Evolutionary conservation across 2,113 vertebrate species (phyloP).

Genomic region (Atherinomorus stipes): DNA sequence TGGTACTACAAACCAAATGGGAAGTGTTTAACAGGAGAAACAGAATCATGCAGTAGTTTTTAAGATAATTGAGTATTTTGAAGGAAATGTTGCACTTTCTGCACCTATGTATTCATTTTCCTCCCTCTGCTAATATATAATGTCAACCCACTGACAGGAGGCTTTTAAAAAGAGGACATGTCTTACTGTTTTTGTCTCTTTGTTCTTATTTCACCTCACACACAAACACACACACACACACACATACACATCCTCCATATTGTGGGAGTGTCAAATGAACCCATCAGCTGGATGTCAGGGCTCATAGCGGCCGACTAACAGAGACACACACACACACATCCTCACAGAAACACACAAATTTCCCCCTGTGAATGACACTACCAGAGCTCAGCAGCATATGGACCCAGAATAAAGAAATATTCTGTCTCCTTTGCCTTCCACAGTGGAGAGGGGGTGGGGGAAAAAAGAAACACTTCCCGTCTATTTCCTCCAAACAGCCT

Average conservation of each 20-base stretch:
- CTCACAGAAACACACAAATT: constrained; percentile 30
- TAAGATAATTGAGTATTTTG: neutral
- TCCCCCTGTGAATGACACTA: constrained; percentile 34
- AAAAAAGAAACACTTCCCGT: constrained; percentile 26
- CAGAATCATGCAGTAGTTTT: neutral
- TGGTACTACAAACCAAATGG: constrained; percentile 62
- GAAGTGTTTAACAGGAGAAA: constrained; percentile 17
- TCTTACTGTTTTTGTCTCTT: constrained; percentile 30
- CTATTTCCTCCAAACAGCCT: constrained; percentile 23
- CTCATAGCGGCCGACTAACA: constrained; percentile 48
- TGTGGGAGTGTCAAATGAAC: constrained; percentile 61
- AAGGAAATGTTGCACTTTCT: neutral
- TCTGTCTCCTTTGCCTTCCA: constrained; percentile 40
- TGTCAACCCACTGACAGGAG: neutral
- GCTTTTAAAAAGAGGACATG: constrained; percentile 21
- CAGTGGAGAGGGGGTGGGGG: constrained; percentile 1
- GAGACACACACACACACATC: constrained; percentile 41
- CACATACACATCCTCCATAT: constrained; percentile 36
- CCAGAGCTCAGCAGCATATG: constrained; percentile 47
- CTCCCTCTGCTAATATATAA: constrained; percentile 20
- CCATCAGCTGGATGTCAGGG: constrained; percentile 48
- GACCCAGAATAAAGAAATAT: constrained; percentile 69
- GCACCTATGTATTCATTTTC: neutral
- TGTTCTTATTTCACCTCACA: constrained; percentile 27
- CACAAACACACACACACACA: constrained; percentile 13